Percentiles rank a stretch among this genome's conserved stretches.
phyloP scores from a whole-genome alignment of 2,797 vertebrate species.

The Thaleichthys pacificus region DNA sequence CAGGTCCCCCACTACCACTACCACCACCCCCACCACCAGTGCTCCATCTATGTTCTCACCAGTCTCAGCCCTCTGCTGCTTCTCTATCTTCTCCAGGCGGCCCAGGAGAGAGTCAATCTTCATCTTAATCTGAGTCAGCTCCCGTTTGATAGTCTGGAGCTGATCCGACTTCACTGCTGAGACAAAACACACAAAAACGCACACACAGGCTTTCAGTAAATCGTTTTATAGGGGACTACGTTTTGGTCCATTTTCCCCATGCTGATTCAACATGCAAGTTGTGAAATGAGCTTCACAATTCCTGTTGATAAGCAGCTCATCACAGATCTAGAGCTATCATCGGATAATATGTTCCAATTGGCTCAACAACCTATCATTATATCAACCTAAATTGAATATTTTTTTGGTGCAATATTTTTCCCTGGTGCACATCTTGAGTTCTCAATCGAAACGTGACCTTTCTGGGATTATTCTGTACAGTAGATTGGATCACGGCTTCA shows the following conservation, averaged over 20 bases:
- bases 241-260: neutral
- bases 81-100: slow-evolving; percentile 98
- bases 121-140: slow-evolving; percentile 98
- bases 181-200: slow-evolving; percentile 44
- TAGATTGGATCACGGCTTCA: slow-evolving; percentile 52
- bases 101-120: slow-evolving; percentile 98
- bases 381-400: slow-evolving; percentile 29
- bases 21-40: neutral
- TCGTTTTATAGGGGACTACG: neutral
- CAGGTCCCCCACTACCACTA: neutral
- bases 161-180: slow-evolving; percentile 95
- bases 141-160: slow-evolving; percentile 96
- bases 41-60: slow-evolving; percentile 75
- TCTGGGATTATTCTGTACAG: slow-evolving; percentile 61
- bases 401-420: slow-evolving; percentile 13
- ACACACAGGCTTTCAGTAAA: slow-evolving; percentile 1
- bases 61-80: slow-evolving; percentile 90
- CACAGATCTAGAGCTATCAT: slow-evolving; percentile 23
- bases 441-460: slow-evolving; percentile 41
- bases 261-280: slow-evolving; percentile 1
- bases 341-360: slow-evolving; percentile 32
- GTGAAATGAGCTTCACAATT: slow-evolving; percentile 5
- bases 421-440: slow-evolving; percentile 40
- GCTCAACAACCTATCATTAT: slow-evolving; percentile 9
- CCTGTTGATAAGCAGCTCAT: slow-evolving; percentile 15